Base-by-base conservation (phyloP, 1,140 invertebrate genomes). In the Plodia interpunctella region DNA sequence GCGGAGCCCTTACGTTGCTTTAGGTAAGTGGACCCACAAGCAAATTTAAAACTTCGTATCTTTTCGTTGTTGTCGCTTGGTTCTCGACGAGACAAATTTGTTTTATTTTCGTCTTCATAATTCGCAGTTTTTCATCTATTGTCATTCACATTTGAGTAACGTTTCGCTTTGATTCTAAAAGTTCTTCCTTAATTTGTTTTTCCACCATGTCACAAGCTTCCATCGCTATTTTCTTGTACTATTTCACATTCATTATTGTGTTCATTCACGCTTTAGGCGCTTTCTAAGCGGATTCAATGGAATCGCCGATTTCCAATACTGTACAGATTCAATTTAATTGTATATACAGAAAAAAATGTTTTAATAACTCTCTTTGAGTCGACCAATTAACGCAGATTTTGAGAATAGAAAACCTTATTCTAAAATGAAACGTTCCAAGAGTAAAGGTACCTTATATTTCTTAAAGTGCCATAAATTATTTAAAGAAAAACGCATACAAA, bases 1-100 rank as follows among this genome's bases (percentile, higher is more conserved):
- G 87, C 87, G 87, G 87, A 89, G 87, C 83, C 87, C 85, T 87
- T 85, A 86, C 85, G 81, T 88, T 88, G 80, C 72, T 72, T 78
- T 86, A 86, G 87, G 87, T 89, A 87, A 89, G 87, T 89, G 78
- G 80, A 83, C 72, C 80, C 74, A 82, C 74, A 70, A 77, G 74
- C 74, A 70, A 72, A 70, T 61, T 60, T 49, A 72, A 78, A 63
- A 71, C 21, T 53, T 84, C 80, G 80, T 74, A 51, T 72, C 51
- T 70, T 78, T 79, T 83, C 57, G 59, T 79, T 66, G 69, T 82
- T 76, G 71, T 82, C 68, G 84, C 80, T 89, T 89, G 10, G 10
- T 53, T 66, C 65, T 74, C 72, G 61, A 72, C 38, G 60, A 55
- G 50, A 66, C 61, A 59, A 64, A 15, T 15, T 44, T 44, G 38